Evolutionary conservation across 1,140 invertebrate genomes (phyloP), one percentile per base, ranked within the genome.

Genomic region (Eupristina koningsbergeri): DNA sequence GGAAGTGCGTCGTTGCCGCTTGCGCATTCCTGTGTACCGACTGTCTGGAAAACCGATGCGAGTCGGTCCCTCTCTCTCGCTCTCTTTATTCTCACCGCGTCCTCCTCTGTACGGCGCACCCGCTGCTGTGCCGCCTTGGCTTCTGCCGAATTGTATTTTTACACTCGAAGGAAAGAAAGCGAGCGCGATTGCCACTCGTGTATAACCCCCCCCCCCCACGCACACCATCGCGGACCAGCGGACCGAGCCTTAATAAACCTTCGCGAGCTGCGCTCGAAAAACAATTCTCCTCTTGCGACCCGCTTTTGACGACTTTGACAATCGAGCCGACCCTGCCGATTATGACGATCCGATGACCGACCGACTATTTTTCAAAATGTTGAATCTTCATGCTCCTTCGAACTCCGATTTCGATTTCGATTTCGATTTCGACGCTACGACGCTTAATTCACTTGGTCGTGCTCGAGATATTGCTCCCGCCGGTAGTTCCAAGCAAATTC

Each of bases 1-100:
- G 91, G 91, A 92, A 92, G 89, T 92, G 91, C 91, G 91, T 91
- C 89, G 91, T 91, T 89, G 90, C 87, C 47, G 47, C 47, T 50
- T 50, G 74, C 86, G 89, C 91, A 90, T 92, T 91, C 89, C 88
- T 63, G 31, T 45, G 74, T 71, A 81, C 64, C 79, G 80, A 84
- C 75, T 86, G 85, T 86, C 88, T 88, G 87, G 81, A 87, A 80
- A 87, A 84, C 76, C 82, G 86, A 87, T 87, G 86, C 86, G 80
- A 53, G 31, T 41, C 53, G 6, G 9, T 50, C 47, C 15, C 47
- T 50, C 47, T 50, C 47, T 50, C 53, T 47, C 63, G 22, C 22
- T 34, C 41, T 50, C 45, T 50, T 29, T 73, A 39, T 45, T 50
- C 45, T 53, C 50, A 6, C 53, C 15, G 8, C 15, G 5, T 47